Conservation (phyloP, 1,140 invertebrate genomes). For the Neomicropteryx cornuta region DNA sequence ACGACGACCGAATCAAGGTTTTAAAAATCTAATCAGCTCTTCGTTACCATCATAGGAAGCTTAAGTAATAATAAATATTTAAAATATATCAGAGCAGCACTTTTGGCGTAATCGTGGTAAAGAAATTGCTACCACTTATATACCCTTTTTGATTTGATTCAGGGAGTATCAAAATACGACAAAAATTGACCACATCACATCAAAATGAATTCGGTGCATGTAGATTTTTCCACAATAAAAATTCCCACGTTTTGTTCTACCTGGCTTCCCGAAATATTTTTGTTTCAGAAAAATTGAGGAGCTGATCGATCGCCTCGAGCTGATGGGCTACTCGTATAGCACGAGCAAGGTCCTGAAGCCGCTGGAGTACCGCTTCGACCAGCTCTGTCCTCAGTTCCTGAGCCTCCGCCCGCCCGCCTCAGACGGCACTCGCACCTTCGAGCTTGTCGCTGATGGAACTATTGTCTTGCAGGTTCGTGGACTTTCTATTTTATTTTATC, state of each 20-base stretch:
- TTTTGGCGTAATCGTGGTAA: no score
- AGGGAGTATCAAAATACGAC: no score
- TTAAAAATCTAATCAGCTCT: no score
- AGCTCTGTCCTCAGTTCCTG: slow-evolving; percentile 59
- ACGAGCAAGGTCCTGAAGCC: slow-evolving; percentile 33
- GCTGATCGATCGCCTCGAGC: slow-evolving; percentile 27
- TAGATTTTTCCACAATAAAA: no score
- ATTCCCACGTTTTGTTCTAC: neutral
- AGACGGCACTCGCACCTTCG: slow-evolving; percentile 41
- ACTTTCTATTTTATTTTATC: neutral
- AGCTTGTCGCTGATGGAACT: slow-evolving; percentile 45
- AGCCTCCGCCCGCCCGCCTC: slow-evolving; percentile 48
- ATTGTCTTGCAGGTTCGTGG: slow-evolving; percentile 53
- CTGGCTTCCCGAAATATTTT: slow-evolving; percentile 3
- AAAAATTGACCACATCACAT: no score
- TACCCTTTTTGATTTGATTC: no score
- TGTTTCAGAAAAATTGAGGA: slow-evolving; percentile 31
- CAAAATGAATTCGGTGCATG: no score
- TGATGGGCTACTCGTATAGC: slow-evolving; percentile 34
- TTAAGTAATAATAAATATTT: no score
- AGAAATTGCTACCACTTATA: no score
- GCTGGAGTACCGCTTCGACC: slow-evolving; percentile 51
- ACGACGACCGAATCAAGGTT: no score
- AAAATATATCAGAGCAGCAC: no score
- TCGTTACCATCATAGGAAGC: no score